Base-by-base conservation (phyloP, 2,888 invertebrate species). In the Amorpha juglandis region DNA sequence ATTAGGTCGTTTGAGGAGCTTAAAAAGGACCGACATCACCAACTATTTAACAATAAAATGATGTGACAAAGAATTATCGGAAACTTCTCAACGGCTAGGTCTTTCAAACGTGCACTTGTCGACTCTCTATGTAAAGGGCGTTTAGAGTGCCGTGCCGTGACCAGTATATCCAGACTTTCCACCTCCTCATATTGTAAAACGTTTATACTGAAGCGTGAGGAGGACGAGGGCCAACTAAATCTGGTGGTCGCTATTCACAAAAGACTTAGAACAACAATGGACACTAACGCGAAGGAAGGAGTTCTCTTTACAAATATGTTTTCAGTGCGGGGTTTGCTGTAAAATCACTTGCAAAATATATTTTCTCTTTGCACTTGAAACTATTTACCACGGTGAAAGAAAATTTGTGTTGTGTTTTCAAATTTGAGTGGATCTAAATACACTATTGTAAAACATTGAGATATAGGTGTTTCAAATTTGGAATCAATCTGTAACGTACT, bases 231-330 rank as follows among this genome's bases (percentile, higher is more conserved):
- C 79, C 88, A 74, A 70, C 68, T 62, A 69, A 70, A n/a, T 70
- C 69, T 84, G 85, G 88, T 69, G 73, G 68, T 62, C 63, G 64
- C 69, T 68, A 71, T 75, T 77, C 77, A 88, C 88, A 89, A 89
- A 88, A 88, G 89, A 75, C 82, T 78, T 76, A 75, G 74, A 77
- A 81, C 86, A 88, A 77, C 88, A 89, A 89, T 83, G 75, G 81
- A 76, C 66, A 73, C 71, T 73, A 72, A 74, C 74, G 71, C 76
- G 75, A 75, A 77, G 76, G 82, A 77, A 82, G 79, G 75, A 78
- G 52, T 33, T 80, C 80, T 80, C 80, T 78, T 76, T 78, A 82
- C 42, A 58, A 58, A 58, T 71, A 62, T 52, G 51, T 52, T 62
- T 47, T 45, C 52, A 64, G 45, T 33, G 53, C 42, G 47, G 27